Evolutionary conservation across 2,797 vertebrate species (phyloP), one percentile per base, ranked within the genome.

Genomic region (Heliangelus exortis): DNA sequence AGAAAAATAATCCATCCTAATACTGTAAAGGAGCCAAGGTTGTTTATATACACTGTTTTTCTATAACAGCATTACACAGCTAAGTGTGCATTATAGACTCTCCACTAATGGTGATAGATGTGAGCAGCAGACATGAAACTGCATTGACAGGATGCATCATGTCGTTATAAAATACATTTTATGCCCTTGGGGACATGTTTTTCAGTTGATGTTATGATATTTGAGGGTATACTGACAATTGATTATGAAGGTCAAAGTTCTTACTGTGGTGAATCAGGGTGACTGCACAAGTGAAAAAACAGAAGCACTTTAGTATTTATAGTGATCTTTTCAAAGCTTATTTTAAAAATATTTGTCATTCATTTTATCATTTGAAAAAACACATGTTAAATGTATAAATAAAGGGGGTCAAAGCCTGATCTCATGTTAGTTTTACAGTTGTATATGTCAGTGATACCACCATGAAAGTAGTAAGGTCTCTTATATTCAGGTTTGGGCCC

Each of bases 1-100:
- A 74, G 62, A 77, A 87, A 84, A 83, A 63, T 34, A 87, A 87
- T 93, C 72, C 68, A 68, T 77, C 28, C 29, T 71, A 90, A 82
- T 85, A 39, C 50, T 87, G 39, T 71, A 61, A 71, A 83, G 75
- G 67, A 93, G 61, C 36, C 39, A 12, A 54, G 26, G 18, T 47
- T 84, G 45, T 90, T 94, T 77, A 23, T 45, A 15, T 43, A 57
- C 0, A 5, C 13, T 36, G 2, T 22, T 87, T 79, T 86, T 74
- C 81, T 90, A 1, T 58, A 72, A 34, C 17, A 28, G 23, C 33
- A 29, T 83, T 69, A 43, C 25, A 20, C 6, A 41, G 55, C 61
- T 73, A 41, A 69, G 41, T 28, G 31, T 63, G 28, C 57, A 22
- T 61, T 82, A 58, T 13, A 74, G 53, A 31, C 71, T 65, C 29